Evolutionary conservation across 2,888 invertebrate species (phyloP), one percentile per base, ranked within the genome.

Genomic region (Ethmia dodecea): DNA sequence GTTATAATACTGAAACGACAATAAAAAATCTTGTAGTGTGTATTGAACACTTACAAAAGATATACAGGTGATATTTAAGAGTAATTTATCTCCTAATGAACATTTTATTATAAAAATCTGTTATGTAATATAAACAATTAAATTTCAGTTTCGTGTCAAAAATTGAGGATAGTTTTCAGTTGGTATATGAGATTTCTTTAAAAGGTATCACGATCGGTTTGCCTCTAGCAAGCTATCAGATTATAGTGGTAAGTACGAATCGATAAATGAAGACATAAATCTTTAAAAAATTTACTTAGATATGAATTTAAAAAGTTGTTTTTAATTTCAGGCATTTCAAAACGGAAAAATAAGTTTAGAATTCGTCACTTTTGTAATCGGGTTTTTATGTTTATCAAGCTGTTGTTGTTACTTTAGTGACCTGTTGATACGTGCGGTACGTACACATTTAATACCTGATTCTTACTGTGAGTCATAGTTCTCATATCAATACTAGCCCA

Each of bases 401-500:
- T 36, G 49, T 35, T 52, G 52, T 4, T 55, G 55, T 31, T 54
- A 54, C 28, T 60, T 52, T 20, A 49, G 61, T 15, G 48, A 60
- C 33, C 24, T 50, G 12, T 40, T 64, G 5, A 43, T 51, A 41
- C 51, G 57, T 33, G 52, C 47, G 47, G 63, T 60, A 42, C 42
- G 42, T 41, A n/a, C n/a, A n/a, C n/a, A 22, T 27, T 10, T 5
- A 4, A 20, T 20, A 20, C 8, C 8, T 20, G 8, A 18, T 9
- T 9, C 18, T 9, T 18, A 8, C 9, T 18, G 5, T 18, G 18
- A 18, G 18, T 18, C 9, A 1, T 18, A 5, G 9, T n/a, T n/a
- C n/a, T n/a, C n/a, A n/a, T n/a, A n/a, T n/a, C n/a, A n/a, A n/a
- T n/a, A n/a, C n/a, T n/a, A n/a, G n/a, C n/a, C n/a, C n/a, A n/a